These are phyloP conservation scores for Steinernema carpocapsae DNA, from an alignment of 2,888 invertebrate species.

Conservation along the genomic window DNA sequence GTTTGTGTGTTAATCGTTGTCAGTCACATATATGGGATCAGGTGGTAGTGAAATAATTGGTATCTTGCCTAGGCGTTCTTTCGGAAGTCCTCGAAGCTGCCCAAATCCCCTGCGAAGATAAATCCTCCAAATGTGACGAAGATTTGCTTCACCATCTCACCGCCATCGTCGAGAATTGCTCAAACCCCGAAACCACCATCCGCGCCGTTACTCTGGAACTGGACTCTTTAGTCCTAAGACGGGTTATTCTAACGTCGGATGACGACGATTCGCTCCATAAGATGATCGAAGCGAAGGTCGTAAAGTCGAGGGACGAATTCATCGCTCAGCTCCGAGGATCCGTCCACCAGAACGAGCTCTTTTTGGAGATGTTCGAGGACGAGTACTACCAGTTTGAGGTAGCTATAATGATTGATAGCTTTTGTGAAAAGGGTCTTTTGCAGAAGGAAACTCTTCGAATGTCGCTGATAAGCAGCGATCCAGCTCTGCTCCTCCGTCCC, in stretches of 20 bases:
- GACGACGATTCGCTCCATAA: conserved; percentile 71
- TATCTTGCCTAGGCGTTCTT: conserved; percentile 42
- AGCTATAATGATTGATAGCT: conserved; percentile 43
- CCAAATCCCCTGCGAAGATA: conserved; percentile 49
- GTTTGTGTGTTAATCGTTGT: conserved; percentile 30
- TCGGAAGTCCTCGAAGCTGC: conserved; percentile 53
- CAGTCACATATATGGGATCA: too few relatives aligned
- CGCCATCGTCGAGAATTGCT: conserved; percentile 34
- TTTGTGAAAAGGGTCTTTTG: background rate
- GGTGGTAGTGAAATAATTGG: too few relatives aligned
- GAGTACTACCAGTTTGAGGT: conserved; percentile 89
- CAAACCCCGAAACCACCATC: conserved; percentile 79
- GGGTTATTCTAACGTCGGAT: conserved; percentile 74
- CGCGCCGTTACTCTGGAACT: conserved; percentile 90
- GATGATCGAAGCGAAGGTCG: conserved; percentile 38
- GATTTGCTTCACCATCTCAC: conserved; percentile 43
- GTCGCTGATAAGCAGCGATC: conserved; percentile 95
- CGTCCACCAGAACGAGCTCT: conserved; percentile 87
- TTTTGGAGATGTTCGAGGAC: conserved; percentile 97
- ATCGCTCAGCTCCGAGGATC: conserved; percentile 46
- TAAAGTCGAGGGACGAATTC: conserved; percentile 74
- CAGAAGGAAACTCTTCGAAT: conserved; percentile 49
- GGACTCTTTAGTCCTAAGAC: conserved; percentile 80
- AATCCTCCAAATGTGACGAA: conserved; percentile 45
- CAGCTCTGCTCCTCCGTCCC: conserved; percentile 89